Conservation (phyloP, 2,113 vertebrate genomes). For the Varanus salvator region DNA sequence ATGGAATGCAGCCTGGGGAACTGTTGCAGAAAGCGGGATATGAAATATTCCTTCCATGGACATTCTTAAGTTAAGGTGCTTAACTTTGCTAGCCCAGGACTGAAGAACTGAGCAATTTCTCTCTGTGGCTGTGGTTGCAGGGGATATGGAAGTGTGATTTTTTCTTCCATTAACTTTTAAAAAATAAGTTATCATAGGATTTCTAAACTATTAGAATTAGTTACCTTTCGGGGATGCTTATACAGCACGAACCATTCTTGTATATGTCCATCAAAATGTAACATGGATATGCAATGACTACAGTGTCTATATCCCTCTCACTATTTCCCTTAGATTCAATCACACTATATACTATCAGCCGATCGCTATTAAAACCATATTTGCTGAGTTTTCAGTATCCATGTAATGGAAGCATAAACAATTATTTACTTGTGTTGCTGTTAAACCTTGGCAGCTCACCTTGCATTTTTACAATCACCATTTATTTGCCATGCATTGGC, state of each 20-base stretch:
- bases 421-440: slow-evolving; percentile 66
- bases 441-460: slow-evolving; percentile 61
- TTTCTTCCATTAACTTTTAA: too few species aligned
- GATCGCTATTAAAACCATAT: slow-evolving; percentile 75
- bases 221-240: not conserved
- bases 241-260: too few species aligned
- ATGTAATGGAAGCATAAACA: slow-evolving; percentile 61
- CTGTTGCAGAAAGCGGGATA: too few species aligned
- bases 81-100: too few species aligned
- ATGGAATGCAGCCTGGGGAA: too few species aligned
- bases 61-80: too few species aligned
- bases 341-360: slow-evolving; percentile 67
- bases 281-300: slow-evolving; percentile 47
- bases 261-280: not conserved
- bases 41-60: too few species aligned
- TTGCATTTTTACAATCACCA: slow-evolving; percentile 64
- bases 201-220: not conserved
- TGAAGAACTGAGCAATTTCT: too few species aligned
- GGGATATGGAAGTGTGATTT: too few species aligned
- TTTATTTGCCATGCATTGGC: slow-evolving; percentile 72
- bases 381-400: slow-evolving; percentile 72
- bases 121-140: too few species aligned
- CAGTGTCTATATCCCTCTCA: slow-evolving; percentile 60
- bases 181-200: not conserved
- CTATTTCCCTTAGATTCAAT: slow-evolving; percentile 67